Evolutionary conservation across 2,888 invertebrate genomes (phyloP), one percentile per base, ranked within the genome.

Genomic region (Rosalia funebris): DNA sequence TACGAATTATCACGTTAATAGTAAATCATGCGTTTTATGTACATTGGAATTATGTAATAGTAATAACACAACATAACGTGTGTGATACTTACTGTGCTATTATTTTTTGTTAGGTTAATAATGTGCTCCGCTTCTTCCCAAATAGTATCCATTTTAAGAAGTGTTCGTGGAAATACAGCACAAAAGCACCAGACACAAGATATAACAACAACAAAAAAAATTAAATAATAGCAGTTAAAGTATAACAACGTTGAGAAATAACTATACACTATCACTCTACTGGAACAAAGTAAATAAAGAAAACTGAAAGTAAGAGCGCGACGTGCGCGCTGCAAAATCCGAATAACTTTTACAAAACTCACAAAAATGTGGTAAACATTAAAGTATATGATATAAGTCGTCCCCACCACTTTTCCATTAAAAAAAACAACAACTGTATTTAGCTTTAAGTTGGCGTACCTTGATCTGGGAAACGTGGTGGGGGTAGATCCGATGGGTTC

Each of bases 51-150:
- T n/a, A n/a, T n/a, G n/a, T n/a, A n/a, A n/a, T n/a, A n/a, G n/a
- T n/a, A n/a, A n/a, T n/a, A n/a, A n/a, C n/a, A n/a, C n/a, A n/a
- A n/a, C n/a, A n/a, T n/a, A n/a, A n/a, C n/a, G n/a, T n/a, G n/a
- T n/a, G n/a, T n/a, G n/a, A n/a, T n/a, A 54, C 69, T 69, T 57
- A 69, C 69, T 34, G 69, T 63, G 46, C 52, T 64, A 58, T 69
- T 69, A 42, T 61, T 63, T 37, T 61, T 69, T 1, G 72, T 65
- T 1, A 70, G 55, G 46, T 65, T 71, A 37, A 72, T 62, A 46
- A 70, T 66, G 47, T 66, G 63, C 39, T 70, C 65, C 1, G 65
- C 68, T 57, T 73, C 73, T 57, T 72, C 70, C 62, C 67, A 59
- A 36, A 73, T 46, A 11, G 68, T 65, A 61, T 70, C 67, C 65